A percentile compares a stretch with the other conserved stretches of the same genome.
Evolutionary conservation across 2,888 invertebrate species (phyloP).

Genomic region (Cosmia trapezina): DNA sequence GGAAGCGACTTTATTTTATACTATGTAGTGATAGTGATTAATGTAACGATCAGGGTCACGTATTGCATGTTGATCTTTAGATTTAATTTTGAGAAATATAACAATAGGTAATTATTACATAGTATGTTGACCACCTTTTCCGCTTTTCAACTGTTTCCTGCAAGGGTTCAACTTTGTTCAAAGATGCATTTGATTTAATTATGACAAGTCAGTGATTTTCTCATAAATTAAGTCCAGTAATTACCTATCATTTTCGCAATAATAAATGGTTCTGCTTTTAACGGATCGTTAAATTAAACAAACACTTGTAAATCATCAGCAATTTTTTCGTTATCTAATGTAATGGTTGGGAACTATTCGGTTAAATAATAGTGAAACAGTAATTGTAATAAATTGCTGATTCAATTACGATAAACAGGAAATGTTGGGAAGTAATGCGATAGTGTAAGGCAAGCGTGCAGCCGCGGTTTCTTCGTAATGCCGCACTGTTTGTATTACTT

Average conservation of each 20-base stretch:
- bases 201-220: background rate
- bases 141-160: conserved; percentile 15
- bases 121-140: conserved; percentile 19
- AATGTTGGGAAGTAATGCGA: conserved; percentile 76
- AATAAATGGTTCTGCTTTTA: conserved; percentile 1
- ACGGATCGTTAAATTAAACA: conserved; percentile 28
- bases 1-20: too few relatives aligned
- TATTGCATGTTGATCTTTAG: conserved; percentile 3
- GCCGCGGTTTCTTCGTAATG: conserved; percentile 66
- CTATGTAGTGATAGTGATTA: too few relatives aligned
- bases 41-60: too few relatives aligned
- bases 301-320: conserved; percentile 12
- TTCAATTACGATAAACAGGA: conserved; percentile 64
- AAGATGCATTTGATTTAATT: background rate
- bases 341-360: conserved; percentile 45
- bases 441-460: conserved; percentile 70
- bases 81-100: conserved; percentile 8
- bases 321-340: conserved; percentile 19
- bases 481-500: conserved; percentile 37
- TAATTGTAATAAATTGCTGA: conserved; percentile 42
- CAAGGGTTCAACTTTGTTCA: background rate
- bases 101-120: background rate
- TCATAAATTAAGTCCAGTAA: background rate
- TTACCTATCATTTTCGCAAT: background rate
- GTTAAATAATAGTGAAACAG: conserved; percentile 51